A percentile compares a stretch with the other conserved stretches of the same genome.
Conservation (phyloP, 1,140 invertebrate species). For the Lordiphosa collinella region DNA sequence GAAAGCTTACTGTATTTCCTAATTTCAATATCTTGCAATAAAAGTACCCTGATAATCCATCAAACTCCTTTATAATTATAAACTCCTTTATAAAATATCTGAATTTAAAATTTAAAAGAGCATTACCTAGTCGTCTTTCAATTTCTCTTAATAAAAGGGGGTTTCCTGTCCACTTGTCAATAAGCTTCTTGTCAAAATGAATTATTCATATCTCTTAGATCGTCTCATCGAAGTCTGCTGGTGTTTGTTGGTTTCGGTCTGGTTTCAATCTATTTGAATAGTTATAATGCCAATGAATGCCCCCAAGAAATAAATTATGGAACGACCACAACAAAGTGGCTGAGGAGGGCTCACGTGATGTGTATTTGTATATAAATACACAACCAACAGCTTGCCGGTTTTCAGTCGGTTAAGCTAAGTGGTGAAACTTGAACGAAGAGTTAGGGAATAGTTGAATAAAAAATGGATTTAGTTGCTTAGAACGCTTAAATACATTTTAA, state of each 20-base stretch:
- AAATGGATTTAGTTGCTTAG: too few species aligned
- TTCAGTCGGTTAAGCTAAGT: background rate
- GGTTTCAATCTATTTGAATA: background rate
- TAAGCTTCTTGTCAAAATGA: constrained; percentile 3
- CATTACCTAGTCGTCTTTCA: too few species aligned
- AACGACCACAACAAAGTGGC: background rate
- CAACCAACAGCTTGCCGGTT: background rate
- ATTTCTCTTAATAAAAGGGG: background rate
- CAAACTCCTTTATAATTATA: too few species aligned
- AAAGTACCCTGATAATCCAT: too few species aligned
- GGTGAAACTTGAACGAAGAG: background rate
- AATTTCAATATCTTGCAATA: too few species aligned
- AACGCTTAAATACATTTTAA: too few species aligned
- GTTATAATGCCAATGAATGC: constrained; percentile 6
- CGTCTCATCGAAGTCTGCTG: constrained; percentile 9
- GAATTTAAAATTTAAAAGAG: too few species aligned
- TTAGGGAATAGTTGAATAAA: background rate
- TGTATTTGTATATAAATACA: background rate
- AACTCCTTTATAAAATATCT: too few species aligned
- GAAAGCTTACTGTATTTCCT: too few species aligned
- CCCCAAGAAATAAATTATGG: constrained; percentile 4
- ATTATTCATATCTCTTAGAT: constrained; percentile 29
- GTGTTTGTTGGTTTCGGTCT: constrained; percentile 13
- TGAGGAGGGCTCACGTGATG: constrained; percentile 17
- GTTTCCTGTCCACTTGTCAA: background rate